Evolutionary conservation across 2,797 vertebrate species (phyloP).

Genomic region (Huso huso): DNA sequence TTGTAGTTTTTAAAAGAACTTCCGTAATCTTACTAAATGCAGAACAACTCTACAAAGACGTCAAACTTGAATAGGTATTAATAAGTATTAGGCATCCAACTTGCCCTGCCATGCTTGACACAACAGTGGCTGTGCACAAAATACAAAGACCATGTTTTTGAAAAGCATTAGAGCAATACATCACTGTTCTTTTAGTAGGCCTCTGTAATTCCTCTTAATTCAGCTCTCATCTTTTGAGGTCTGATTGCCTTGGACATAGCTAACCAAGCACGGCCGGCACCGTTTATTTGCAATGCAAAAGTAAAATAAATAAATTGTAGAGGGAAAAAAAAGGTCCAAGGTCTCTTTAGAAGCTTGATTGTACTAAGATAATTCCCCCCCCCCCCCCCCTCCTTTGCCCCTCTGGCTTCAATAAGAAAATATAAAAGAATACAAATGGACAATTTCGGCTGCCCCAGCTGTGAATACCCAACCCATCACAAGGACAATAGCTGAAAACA

Average conservation of each 20-base stretch:
- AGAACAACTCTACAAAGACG: no score
- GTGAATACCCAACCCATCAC: conserved; percentile 76
- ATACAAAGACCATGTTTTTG: no score
- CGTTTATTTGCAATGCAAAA: conserved; percentile 37
- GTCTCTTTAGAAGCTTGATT: conserved; percentile 48
- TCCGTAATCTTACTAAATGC: no score
- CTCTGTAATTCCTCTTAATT: conserved; percentile 36
- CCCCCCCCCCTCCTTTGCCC: conserved; percentile 30
- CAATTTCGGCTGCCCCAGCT: conserved; percentile 76
- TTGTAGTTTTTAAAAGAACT: no score
- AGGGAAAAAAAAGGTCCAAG: conserved; percentile 55
- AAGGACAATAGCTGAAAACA: conserved; percentile 75
- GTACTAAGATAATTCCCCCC: conserved; percentile 60
- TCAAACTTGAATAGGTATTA: no score
- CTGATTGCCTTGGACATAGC: conserved; percentile 33
- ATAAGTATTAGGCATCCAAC: no score
- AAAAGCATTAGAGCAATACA: no score
- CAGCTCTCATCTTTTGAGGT: conserved; percentile 40
- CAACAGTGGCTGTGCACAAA: no score
- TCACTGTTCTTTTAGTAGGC: neutral
- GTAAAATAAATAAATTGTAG: conserved; percentile 43
- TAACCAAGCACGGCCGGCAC: conserved; percentile 47
- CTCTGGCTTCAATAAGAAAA: conserved; percentile 70
- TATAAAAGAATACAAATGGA: conserved; percentile 74
- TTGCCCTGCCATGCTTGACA: no score